These are phyloP conservation scores for Paelopatides confundens DNA, from an alignment of 53 echinoderm and acorn worm genomes.

Conservation along the genomic window DNA sequence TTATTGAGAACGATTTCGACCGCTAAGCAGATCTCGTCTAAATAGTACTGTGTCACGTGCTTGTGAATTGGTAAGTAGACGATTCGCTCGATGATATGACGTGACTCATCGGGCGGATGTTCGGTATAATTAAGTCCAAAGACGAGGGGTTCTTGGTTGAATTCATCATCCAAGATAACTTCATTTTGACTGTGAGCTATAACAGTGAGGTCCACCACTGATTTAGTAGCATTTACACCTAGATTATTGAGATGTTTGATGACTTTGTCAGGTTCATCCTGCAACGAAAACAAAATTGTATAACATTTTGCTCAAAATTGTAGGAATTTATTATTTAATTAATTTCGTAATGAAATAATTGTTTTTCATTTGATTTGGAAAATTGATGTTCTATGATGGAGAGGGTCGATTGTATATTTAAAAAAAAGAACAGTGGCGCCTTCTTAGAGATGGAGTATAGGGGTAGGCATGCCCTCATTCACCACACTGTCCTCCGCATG, in stretches of 20 bases:
- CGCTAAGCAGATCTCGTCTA: constrained; percentile 83
- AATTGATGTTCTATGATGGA: too few relatives aligned
- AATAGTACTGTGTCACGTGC: constrained; percentile 73
- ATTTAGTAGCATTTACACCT: constrained; percentile 76
- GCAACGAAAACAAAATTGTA: too few relatives aligned
- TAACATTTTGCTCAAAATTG: too few relatives aligned
- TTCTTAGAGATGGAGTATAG: too few relatives aligned
- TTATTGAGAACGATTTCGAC: constrained; percentile 78
- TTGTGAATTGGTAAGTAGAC: constrained; percentile 94
- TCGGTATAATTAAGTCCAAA: constrained; percentile 43
- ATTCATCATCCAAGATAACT: not conserved
- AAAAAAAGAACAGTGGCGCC: too few relatives aligned
- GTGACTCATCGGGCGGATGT: constrained; percentile 66
- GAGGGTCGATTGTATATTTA: too few relatives aligned
- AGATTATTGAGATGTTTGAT: constrained; percentile 74
- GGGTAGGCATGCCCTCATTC: too few relatives aligned
- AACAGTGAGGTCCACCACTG: constrained; percentile 75
- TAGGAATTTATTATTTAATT: too few relatives aligned
- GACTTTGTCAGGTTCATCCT: constrained; percentile 86
- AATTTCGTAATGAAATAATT: too few relatives aligned
- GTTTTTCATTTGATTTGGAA: too few relatives aligned
- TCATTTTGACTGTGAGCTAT: constrained; percentile 22
- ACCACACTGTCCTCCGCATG: too few relatives aligned
- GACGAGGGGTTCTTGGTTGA: constrained; percentile 19
- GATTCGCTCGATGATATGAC: constrained; percentile 78